Percentiles rank a stretch among this genome's conserved stretches.
These are phyloP conservation scores for Phalera bucephala DNA, from an alignment of 2,888 invertebrate genomes.

Conservation along the genomic window DNA sequence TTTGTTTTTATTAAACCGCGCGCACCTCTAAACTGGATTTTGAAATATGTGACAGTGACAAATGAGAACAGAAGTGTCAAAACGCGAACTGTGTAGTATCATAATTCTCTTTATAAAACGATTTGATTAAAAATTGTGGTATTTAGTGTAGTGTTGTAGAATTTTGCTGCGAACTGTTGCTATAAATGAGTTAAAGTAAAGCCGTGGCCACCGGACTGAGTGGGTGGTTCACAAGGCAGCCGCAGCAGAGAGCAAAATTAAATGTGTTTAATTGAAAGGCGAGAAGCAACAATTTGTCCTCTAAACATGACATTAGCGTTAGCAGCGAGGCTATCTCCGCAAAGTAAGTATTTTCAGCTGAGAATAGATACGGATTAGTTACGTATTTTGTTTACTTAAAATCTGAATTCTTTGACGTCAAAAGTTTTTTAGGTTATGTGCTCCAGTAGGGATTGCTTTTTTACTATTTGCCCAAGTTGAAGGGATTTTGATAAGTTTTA, in stretches of 20 bases:
- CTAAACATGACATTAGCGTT: conserved; percentile 71
- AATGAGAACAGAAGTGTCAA: neutral
- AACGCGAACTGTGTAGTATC: conserved; percentile 4
- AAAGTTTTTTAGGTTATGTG: neutral
- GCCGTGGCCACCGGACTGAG: conserved; percentile 54
- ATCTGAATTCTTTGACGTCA: neutral
- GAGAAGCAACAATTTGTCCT: conserved; percentile 47
- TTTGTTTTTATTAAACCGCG: neutral
- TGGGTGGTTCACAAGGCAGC: conserved; percentile 45
- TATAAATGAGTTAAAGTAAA: conserved; percentile 30
- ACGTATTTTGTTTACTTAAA: neutral
- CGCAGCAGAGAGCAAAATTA: conserved; percentile 48
- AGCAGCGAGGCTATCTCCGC: conserved; percentile 61
- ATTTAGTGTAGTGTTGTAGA: conserved; percentile 10
- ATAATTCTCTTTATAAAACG: no score
- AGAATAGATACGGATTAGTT: neutral
- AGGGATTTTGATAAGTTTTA: no score
- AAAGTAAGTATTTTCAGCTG: conserved; percentile 55
- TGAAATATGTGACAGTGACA: conserved; percentile 16
- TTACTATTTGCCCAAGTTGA: no score
- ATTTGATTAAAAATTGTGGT: conserved; percentile 9
- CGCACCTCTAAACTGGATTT: conserved; percentile 7
- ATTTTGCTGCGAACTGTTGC: conserved; percentile 19
- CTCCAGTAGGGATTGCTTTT: no score
- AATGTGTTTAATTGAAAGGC: conserved; percentile 63